phyloP scores from a whole-genome alignment of 2,888 invertebrate species.

The Agrochola circellaris region DNA sequence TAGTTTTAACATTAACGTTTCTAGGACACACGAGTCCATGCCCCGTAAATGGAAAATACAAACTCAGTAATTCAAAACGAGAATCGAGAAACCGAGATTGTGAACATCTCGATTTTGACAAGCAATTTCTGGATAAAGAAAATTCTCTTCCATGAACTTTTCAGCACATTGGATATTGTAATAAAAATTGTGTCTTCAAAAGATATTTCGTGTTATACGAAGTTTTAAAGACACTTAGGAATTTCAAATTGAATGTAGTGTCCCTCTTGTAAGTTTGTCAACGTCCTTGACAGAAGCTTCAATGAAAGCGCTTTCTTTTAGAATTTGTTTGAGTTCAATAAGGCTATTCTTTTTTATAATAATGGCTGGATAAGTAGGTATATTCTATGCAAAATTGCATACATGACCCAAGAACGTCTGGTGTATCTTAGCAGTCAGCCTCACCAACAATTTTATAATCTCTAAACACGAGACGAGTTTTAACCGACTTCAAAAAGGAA shows the following conservation, averaged over 20 bases:
- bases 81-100: background rate
- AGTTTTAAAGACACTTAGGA: conserved; percentile 49
- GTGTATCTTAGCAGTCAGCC: background rate
- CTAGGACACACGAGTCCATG: background rate
- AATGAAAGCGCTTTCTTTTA: background rate
- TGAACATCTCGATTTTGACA: conserved; percentile 30
- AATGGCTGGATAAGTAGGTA: background rate
- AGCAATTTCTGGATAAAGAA: conserved; percentile 37
- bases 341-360: background rate
- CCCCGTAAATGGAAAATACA: background rate
- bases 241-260: conserved; percentile 38
- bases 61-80: conserved; percentile 3
- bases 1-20: background rate
- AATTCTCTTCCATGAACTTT: conserved; percentile 19
- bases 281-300: background rate
- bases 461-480: background rate
- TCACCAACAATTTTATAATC: background rate
- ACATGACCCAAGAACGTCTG: background rate
- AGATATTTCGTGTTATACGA: conserved; percentile 19
- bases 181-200: conserved; percentile 37
- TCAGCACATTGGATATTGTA: conserved; percentile 39
- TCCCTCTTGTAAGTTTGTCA: conserved; percentile 15
- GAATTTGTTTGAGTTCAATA: background rate
- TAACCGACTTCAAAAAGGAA: no score
- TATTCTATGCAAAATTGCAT: background rate